Evolutionary conservation across 2,888 invertebrate genomes (phyloP).

Genomic region (Cordilura impudica): DNA sequence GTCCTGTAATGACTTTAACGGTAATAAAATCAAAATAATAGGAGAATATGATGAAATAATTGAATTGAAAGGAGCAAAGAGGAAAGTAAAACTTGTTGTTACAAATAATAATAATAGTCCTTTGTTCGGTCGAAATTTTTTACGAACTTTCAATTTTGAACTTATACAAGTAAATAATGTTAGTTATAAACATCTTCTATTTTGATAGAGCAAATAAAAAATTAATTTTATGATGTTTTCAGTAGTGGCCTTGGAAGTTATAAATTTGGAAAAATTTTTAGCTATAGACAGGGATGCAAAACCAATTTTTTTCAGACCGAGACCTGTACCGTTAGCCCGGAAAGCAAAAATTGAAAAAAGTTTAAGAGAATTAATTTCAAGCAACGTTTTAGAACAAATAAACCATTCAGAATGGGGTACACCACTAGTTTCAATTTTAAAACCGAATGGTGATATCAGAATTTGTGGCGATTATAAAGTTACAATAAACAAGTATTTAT

Average conservation of each 20-base stretch:
- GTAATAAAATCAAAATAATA: conserved; percentile 7
- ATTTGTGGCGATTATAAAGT: conserved; percentile 43
- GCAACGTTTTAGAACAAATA: conserved; percentile 14
- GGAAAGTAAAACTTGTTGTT: conserved; percentile 32
- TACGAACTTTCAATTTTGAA: conserved; percentile 29
- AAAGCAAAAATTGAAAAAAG: background rate
- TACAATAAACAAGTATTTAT: conserved; percentile 34
- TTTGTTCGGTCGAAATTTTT: conserved; percentile 47
- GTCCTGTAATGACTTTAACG: conserved; percentile 19
- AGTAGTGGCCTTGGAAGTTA: conserved; percentile 4
- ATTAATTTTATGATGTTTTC: conserved; percentile 30
- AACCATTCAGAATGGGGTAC: conserved; percentile 41
- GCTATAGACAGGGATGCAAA: background rate
- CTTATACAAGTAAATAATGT: conserved; percentile 35
- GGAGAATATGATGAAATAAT: conserved; percentile 16
- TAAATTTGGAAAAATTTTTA: conserved; percentile 5
- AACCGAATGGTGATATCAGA: conserved; percentile 41
- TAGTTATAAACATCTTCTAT: conserved; percentile 1
- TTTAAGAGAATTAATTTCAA: background rate
- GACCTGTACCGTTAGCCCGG: conserved; percentile 10
- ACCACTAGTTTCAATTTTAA: conserved; percentile 38
- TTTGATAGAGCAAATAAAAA: conserved; percentile 15
- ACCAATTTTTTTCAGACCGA: conserved; percentile 19
- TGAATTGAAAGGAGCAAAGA: conserved; percentile 20
- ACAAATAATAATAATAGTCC: conserved; percentile 33